Evolutionary conservation across 1,140 invertebrate genomes (phyloP).

Genomic region (Drosophila takahashii): DNA sequence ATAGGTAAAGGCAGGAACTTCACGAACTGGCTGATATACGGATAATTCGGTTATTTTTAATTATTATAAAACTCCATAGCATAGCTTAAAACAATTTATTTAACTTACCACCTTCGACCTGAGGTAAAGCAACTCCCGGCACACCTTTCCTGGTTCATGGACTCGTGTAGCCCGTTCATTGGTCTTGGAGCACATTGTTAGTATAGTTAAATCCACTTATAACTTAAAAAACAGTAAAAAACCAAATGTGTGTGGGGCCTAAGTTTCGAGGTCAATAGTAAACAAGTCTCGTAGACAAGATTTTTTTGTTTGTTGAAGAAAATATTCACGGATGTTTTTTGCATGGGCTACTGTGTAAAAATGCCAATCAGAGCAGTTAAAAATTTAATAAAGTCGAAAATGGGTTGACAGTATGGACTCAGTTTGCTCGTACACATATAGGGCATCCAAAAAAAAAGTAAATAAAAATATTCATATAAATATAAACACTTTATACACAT

Average conservation of each 20-base stretch:
- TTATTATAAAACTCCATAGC: background rate
- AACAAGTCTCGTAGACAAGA: background rate
- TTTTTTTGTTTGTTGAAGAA: conserved; percentile 4
- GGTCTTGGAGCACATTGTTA: conserved; percentile 46
- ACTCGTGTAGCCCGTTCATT: conserved; percentile 60
- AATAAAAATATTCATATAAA: conserved; percentile 40
- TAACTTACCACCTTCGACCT: conserved; percentile 61
- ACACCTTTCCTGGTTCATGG: conserved; percentile 72
- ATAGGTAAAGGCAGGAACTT: conserved; percentile 92
- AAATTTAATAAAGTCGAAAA: background rate
- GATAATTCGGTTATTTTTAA: too few relatives aligned
- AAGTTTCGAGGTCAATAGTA: background rate
- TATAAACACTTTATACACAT: conserved; percentile 31
- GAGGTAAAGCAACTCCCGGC: conserved; percentile 65
- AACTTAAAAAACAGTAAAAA: conserved; percentile 1
- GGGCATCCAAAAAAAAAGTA: conserved; percentile 8
- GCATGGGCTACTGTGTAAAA: conserved; percentile 54
- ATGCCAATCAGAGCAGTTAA: conserved; percentile 31
- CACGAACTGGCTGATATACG: conserved; percentile 71
- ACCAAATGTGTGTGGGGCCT: conserved; percentile 3
- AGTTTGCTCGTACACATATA: background rate
- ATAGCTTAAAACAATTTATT: background rate
- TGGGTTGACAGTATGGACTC: conserved; percentile 1
- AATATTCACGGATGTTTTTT: conserved; percentile 31
- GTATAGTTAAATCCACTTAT: background rate